Conservation (phyloP, 64 coral and sea anemone species). For the Actinia tenebrosa region DNA sequence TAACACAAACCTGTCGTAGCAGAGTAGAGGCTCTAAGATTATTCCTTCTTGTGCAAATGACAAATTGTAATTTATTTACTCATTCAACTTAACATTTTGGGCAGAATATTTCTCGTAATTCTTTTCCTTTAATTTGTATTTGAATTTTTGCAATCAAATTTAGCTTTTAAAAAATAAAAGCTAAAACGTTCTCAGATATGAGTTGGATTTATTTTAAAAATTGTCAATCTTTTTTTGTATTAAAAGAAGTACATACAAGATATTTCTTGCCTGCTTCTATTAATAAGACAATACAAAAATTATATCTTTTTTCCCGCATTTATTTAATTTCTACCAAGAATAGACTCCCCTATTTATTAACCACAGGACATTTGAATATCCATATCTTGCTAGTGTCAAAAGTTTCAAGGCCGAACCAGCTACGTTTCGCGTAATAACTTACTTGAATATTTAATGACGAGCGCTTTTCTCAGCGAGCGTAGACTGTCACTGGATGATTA, state of each 20-base stretch:
- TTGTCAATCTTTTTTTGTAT: too few relatives aligned
- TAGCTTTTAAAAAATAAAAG: not conserved
- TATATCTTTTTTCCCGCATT: not conserved
- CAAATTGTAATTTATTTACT: not conserved
- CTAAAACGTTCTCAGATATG: too few relatives aligned
- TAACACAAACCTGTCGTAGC: not conserved
- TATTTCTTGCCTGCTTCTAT: too few relatives aligned
- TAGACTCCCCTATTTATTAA: not conserved
- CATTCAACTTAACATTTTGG: not conserved
- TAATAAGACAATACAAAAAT: not conserved
- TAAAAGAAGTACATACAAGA: too few relatives aligned
- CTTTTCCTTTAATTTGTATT: not conserved
- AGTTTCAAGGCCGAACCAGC: not conserved
- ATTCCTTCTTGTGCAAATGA: conserved; percentile 4
- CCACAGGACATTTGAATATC: conserved; percentile 10
- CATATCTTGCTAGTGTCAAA: not conserved
- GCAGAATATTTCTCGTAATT: not conserved
- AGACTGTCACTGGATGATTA: not conserved
- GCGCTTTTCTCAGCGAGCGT: not conserved
- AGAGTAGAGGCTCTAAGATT: not conserved
- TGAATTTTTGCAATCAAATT: not conserved
- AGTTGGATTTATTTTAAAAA: too few relatives aligned
- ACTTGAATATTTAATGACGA: not conserved
- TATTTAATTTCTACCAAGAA: not conserved
- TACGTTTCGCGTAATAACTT: not conserved